A percentile compares a stretch with the other conserved stretches of the same genome.
Evolutionary conservation across 2,888 invertebrate genomes (phyloP).

Genomic region (Apeira syringaria): DNA sequence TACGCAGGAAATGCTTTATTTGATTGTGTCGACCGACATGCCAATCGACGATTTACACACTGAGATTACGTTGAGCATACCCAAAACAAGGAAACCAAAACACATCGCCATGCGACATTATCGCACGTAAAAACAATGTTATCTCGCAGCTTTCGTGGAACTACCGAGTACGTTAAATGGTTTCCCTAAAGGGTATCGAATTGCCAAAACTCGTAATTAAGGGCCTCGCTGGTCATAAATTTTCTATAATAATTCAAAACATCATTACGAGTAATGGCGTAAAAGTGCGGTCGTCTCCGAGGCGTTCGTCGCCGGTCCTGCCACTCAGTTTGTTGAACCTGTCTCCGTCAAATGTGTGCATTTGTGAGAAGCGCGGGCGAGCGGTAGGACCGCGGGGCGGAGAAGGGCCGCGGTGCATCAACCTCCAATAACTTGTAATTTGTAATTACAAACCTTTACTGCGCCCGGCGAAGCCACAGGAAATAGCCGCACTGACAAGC

Average conservation of each 20-base stretch:
- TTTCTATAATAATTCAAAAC: conserved; percentile 66
- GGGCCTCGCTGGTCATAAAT: conserved; percentile 47
- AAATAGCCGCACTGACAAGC: conserved; percentile 68
- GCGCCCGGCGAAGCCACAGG: conserved; percentile 67
- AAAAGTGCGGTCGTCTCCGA: conserved; percentile 61
- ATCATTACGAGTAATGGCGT: conserved; percentile 67
- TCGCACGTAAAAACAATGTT: conserved; percentile 35
- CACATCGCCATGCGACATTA: conserved; percentile 3
- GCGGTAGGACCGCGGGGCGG: conserved; percentile 37
- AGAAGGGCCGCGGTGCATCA: conserved; percentile 66
- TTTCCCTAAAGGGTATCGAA: conserved; percentile 45
- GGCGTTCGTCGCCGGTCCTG: conserved; percentile 39
- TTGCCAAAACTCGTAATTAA: conserved; percentile 51
- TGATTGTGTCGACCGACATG: too few relatives aligned
- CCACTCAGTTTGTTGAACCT: conserved; percentile 77
- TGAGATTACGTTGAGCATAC: too few relatives aligned
- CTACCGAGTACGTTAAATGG: conserved; percentile 32
- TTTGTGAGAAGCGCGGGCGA: conserved; percentile 55
- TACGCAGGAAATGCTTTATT: too few relatives aligned
- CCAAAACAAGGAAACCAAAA: not conserved
- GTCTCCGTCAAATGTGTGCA: conserved; percentile 70
- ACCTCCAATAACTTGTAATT: conserved; percentile 80
- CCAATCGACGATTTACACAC: too few relatives aligned
- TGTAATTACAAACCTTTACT: conserved; percentile 79
- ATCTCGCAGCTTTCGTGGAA: conserved; percentile 48